These are phyloP conservation scores for Gulo gulo DNA, from an alignment of 2,113 vertebrate species.

Conservation along the genomic window DNA sequence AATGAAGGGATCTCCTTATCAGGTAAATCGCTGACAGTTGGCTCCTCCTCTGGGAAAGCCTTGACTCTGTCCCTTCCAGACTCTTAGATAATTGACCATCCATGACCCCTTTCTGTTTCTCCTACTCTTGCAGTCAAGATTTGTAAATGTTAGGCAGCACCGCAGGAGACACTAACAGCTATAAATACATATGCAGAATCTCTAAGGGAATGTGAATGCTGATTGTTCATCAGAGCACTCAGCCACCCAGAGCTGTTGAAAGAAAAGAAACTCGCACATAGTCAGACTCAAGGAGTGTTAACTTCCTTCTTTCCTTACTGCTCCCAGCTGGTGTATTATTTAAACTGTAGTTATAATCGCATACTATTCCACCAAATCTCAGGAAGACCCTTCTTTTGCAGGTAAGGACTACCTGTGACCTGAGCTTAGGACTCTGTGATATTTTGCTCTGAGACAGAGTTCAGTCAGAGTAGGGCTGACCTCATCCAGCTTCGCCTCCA, in stretches of 20 bases:
- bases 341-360: background rate
- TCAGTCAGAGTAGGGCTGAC: background rate
- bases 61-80: background rate
- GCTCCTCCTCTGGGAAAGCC: background rate
- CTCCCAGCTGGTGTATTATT: background rate
- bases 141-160: background rate
- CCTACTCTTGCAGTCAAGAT: background rate
- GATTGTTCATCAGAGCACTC: background rate
- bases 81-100: background rate
- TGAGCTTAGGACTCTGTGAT: background rate
- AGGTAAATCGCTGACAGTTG: background rate
- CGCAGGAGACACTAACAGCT: background rate
- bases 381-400: background rate
- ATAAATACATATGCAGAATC: background rate
- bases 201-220: background rate
- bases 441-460: background rate
- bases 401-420: background rate
- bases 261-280: background rate
- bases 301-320: background rate
- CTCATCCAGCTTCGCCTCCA: background rate
- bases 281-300: background rate
- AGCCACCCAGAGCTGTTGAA: background rate
- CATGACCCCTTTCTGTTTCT: background rate
- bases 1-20: background rate
- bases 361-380: background rate